phyloP scores from a whole-genome alignment of 2,888 invertebrate species.

The Tetragonula carbonaria region DNA sequence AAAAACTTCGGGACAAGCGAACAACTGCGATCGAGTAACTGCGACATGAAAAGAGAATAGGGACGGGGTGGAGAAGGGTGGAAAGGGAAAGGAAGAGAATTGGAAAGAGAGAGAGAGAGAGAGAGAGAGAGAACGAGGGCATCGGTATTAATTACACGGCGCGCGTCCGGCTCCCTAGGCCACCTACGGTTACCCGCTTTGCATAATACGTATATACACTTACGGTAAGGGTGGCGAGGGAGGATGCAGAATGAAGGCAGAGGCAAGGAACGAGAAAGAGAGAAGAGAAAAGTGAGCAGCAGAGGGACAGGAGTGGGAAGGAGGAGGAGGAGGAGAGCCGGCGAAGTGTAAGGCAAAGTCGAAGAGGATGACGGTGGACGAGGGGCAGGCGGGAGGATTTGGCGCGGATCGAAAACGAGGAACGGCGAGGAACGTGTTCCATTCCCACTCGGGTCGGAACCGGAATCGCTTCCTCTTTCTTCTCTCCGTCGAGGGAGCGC shows the following conservation, averaged over 20 bases:
- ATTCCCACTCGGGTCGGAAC: constrained; percentile 73
- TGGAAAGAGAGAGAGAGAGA: constrained; percentile 1
- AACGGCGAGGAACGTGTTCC: constrained; percentile 74
- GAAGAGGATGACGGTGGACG: constrained; percentile 37
- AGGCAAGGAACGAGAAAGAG: background rate
- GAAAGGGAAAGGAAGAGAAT: constrained; percentile 1
- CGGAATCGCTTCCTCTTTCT: constrained; percentile 70
- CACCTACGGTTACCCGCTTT: constrained; percentile 79
- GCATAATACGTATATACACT: constrained; percentile 78
- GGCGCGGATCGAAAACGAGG: constrained; percentile 71
- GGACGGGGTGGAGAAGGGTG: constrained; percentile 6
- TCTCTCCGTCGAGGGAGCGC: constrained; percentile 12
- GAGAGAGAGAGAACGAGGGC: constrained; percentile 65
- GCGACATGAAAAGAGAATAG: background rate
- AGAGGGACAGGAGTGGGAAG: background rate
- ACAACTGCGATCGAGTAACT: background rate
- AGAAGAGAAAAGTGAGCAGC: background rate
- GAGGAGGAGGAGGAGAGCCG: constrained; percentile 39
- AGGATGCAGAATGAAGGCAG: constrained; percentile 50
- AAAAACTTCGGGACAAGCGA: background rate
- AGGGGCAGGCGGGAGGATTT: constrained; percentile 50
- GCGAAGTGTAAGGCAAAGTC: constrained; percentile 51
- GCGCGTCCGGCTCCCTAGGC: constrained; percentile 74
- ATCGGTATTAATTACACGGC: constrained; percentile 77
- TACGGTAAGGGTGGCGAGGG: constrained; percentile 70